A percentile compares a stretch with the other conserved stretches of the same genome.
These are phyloP conservation scores for Lottia gigantea DNA, from an alignment of 2,888 invertebrate species.

Conservation along the genomic window DNA sequence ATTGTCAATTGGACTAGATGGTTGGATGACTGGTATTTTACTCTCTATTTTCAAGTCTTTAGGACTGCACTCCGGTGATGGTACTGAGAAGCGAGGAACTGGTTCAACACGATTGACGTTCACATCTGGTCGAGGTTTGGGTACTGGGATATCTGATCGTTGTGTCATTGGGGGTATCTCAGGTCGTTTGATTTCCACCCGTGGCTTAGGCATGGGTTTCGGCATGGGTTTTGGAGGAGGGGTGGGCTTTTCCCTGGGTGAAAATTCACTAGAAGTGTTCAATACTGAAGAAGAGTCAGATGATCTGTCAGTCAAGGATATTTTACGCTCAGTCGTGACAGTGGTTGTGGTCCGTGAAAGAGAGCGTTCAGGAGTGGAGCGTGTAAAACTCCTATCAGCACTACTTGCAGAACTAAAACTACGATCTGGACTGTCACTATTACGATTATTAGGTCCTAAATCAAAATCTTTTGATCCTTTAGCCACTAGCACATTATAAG, in stretches of 20 bases:
- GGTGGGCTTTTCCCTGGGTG: conserved; percentile 17
- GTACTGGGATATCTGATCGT: conserved; percentile 43
- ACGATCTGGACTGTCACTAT: not conserved
- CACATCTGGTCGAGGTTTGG: conserved; percentile 47
- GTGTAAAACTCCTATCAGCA: not conserved
- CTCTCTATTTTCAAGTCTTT: not conserved
- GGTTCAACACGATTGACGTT: conserved; percentile 57
- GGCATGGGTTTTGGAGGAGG: conserved; percentile 37
- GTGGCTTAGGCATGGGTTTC: conserved; percentile 39
- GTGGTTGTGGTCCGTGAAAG: conserved; percentile 18
- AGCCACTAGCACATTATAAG: conserved; percentile 92
- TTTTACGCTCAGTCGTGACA: not conserved
- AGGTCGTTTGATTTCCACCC: conserved; percentile 31
- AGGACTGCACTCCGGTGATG: conserved; percentile 14
- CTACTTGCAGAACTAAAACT: conserved; percentile 11
- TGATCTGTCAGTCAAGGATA: not conserved
- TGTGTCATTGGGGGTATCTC: conserved; percentile 24
- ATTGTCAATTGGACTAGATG: not conserved
- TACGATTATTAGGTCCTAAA: not conserved
- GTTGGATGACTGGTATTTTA: not conserved
- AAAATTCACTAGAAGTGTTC: not conserved
- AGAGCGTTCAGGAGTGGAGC: conserved; percentile 9
- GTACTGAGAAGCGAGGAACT: conserved; percentile 39
- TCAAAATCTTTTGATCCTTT: conserved; percentile 64
- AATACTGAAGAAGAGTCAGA: not conserved